phyloP scores from a whole-genome alignment of 2,797 vertebrate species.

The Neosalanx taihuensis region DNA sequence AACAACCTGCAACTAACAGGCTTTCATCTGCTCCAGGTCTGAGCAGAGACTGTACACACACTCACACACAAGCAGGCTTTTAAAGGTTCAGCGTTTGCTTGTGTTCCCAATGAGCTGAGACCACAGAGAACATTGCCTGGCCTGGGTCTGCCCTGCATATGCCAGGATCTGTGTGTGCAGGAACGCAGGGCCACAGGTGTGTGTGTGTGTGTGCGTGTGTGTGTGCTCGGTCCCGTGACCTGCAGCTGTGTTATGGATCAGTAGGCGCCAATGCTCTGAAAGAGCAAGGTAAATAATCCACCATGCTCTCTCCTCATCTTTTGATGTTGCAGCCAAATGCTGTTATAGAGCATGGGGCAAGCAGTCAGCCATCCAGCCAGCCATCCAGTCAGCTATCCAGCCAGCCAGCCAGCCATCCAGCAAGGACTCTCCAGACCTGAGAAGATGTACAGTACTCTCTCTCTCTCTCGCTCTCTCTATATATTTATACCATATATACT shows the following conservation, averaged over 20 bases:
- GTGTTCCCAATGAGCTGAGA: conserved; percentile 54
- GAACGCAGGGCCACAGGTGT: conserved; percentile 15
- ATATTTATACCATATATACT: too few relatives aligned
- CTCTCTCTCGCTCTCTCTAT: too few relatives aligned
- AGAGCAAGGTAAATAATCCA: conserved; percentile 59
- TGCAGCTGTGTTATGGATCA: conserved; percentile 61
- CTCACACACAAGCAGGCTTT: not conserved
- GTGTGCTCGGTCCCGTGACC: conserved; percentile 29
- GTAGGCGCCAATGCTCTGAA: conserved; percentile 47
- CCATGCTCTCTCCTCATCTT: conserved; percentile 46
- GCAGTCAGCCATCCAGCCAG: conserved; percentile 25
- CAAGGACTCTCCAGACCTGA: too few relatives aligned
- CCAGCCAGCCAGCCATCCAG: too few relatives aligned
- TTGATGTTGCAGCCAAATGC: conserved; percentile 56
- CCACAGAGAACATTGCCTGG: conserved; percentile 42
- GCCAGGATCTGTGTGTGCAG: conserved; percentile 30
- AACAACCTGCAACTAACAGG: conserved; percentile 24
- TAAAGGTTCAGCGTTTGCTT: conserved; percentile 37
- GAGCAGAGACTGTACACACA: conserved; percentile 1
- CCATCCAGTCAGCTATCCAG: too few relatives aligned
- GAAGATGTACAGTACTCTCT: too few relatives aligned
- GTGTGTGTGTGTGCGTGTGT: conserved; percentile 20
- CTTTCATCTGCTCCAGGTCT: conserved; percentile 25
- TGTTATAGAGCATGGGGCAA: conserved; percentile 40
- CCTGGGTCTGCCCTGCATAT: conserved; percentile 24